Conservation (phyloP, 2,888 invertebrate species). For the Microplitis deprimator region DNA sequence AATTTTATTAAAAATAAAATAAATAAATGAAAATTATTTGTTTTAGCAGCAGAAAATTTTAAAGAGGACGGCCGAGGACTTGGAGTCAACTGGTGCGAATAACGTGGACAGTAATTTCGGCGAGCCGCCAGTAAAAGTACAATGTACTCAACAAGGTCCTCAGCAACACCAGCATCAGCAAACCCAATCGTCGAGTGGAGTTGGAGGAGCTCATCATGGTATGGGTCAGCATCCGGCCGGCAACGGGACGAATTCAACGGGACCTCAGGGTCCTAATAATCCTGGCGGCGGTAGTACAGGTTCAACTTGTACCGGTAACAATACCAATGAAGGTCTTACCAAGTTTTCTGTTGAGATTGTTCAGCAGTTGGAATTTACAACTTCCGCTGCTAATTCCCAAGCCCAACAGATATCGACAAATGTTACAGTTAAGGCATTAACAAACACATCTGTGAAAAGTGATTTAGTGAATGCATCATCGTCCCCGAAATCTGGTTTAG, state of each 20-base stretch:
- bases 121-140: conserved; percentile 85
- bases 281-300: conserved; percentile 48
- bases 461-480: conserved; percentile 72
- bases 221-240: conserved; percentile 63
- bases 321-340: conserved; percentile 71
- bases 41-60: conserved; percentile 88
- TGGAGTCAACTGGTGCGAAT: conserved; percentile 73
- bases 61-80: conserved; percentile 81
- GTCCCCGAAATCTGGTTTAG: conserved; percentile 73
- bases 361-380: conserved; percentile 91
- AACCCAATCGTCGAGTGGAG: conserved; percentile 58
- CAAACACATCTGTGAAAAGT: conserved; percentile 79
- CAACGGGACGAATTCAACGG: conserved; percentile 59
- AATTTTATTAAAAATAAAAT: not conserved
- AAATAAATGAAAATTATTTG: conserved; percentile 41
- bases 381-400: conserved; percentile 88
- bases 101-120: conserved; percentile 73
- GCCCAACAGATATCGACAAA: conserved; percentile 93
- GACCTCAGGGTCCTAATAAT: conserved; percentile 52
- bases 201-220: conserved; percentile 59
- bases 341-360: conserved; percentile 95
- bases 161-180: conserved; percentile 71
- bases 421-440: conserved; percentile 89
- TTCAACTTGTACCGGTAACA: conserved; percentile 52
- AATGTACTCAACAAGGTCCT: conserved; percentile 73